Evolutionary conservation across 2,797 vertebrate species (phyloP), one percentile per base, ranked within the genome.

Genomic region (Etheostoma perlongum): DNA sequence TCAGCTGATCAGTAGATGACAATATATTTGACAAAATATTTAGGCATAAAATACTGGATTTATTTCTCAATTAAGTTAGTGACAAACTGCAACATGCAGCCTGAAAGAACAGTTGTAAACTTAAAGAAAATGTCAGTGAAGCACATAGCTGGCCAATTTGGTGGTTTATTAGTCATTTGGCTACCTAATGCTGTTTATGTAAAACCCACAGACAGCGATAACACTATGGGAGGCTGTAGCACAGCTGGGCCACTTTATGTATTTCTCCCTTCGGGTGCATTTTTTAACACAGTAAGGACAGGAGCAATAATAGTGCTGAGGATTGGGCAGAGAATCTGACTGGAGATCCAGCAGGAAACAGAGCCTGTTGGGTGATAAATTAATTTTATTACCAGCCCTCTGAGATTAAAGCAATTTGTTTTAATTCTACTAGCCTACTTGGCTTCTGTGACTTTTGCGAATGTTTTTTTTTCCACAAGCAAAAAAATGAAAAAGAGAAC

Each of bases 281-380:
- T 86, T 82, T 85, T 82, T 42, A 85, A 83, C 74, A 75, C 76
- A 49, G 58, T 19, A 10, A 71, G 70, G 69, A 83, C 40, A 76
- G 59, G 23, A 83, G 81, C 54, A 85, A 73, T 55, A 85, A 78
- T 67, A 68, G 62, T 44, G 62, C 33, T 40, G 46, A 78, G 63
- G 69, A 86, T 81, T 68, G 74, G 75, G 78, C 61, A 44, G 68
- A 85, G 65, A 59, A 74, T 72, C 57, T 70, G 61, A 72, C 68
- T 25, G 12, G 57, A 71, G 27, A 86, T 55, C 54, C 73, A 65
- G 59, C 46, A 59, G 67, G 69, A 67, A 78, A 73, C 47, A 21
- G 46, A 64, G 71, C 27, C 68, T 44, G 65, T 53, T 71, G 46
- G 54, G 59, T 69, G 57, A 79, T 82, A 85, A 88, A 91, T 87